Evolutionary conservation across 2,797 vertebrate genomes (phyloP).

Genomic region (Lepilemur ruficaudatus): DNA sequence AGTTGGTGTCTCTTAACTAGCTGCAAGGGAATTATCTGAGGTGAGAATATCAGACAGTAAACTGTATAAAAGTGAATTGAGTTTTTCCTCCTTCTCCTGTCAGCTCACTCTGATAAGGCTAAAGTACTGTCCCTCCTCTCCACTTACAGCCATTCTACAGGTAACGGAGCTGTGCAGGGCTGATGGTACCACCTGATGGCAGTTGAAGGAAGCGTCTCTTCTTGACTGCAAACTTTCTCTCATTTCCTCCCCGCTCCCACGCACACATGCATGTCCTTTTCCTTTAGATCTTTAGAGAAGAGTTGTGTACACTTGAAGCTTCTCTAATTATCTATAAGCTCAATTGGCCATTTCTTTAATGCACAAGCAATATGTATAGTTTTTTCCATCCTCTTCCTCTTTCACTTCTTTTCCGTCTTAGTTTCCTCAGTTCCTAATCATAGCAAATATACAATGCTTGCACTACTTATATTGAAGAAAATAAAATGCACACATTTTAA

Average conservation of each 20-base stretch:
- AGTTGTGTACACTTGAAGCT: neutral
- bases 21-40: neutral
- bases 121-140: neutral
- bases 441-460: neutral
- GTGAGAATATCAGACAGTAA: neutral
- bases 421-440: neutral
- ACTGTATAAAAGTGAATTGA: neutral
- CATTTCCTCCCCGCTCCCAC: accelerated
- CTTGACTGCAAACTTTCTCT: neutral
- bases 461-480: neutral
- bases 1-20: neutral
- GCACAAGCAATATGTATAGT: neutral
- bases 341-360: neutral
- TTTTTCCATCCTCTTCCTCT: neutral
- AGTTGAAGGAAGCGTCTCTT: neutral
- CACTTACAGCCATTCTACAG: neutral
- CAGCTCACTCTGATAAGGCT: neutral
- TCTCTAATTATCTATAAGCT: neutral
- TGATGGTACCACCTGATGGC: neutral
- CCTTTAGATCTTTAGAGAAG: neutral
- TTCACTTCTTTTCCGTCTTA: neutral
- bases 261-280: neutral
- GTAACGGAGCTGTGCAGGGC: neutral
- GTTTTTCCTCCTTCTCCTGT: neutral
- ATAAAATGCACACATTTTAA: neutral